Conservation (phyloP, 2,113 vertebrate species). For the Bombycilla garrulus region DNA sequence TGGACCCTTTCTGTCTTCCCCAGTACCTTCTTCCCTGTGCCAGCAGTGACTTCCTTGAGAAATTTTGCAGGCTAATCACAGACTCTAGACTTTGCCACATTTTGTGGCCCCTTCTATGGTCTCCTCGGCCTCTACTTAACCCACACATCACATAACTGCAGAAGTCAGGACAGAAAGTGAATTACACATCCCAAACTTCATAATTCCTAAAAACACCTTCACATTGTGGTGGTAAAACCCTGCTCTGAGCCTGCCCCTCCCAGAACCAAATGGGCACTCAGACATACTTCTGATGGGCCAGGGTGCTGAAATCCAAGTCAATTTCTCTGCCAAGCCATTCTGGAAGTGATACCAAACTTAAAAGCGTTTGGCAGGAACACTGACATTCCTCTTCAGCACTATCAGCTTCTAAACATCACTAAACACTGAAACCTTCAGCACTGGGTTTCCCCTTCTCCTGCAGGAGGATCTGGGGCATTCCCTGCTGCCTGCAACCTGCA, state of each 20-base stretch:
- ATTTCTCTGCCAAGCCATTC: background rate
- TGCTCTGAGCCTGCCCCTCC: fast-evolving
- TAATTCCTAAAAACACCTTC: background rate
- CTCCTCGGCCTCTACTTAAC: background rate
- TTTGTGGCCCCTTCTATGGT: background rate
- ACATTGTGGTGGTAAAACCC: background rate
- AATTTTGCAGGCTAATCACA: background rate
- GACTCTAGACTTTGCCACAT: background rate
- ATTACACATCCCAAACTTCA: background rate
- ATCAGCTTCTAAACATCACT: background rate
- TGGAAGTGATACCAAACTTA: background rate
- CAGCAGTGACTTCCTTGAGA: background rate
- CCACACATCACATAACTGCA: background rate
- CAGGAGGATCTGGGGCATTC: background rate
- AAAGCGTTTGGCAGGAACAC: background rate
- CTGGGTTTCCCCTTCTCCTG: background rate
- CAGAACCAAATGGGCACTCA: background rate
- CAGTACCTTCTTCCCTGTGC: background rate
- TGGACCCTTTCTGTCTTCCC: background rate
- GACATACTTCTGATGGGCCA: background rate
- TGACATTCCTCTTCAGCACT: background rate
- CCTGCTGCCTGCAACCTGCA: background rate
- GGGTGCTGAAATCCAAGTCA: background rate
- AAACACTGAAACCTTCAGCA: background rate
- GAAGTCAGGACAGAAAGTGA: background rate